Evolutionary conservation across 2,113 vertebrate genomes (phyloP), one percentile per base, ranked within the genome.

Genomic region (Oriolus oriolus): DNA sequence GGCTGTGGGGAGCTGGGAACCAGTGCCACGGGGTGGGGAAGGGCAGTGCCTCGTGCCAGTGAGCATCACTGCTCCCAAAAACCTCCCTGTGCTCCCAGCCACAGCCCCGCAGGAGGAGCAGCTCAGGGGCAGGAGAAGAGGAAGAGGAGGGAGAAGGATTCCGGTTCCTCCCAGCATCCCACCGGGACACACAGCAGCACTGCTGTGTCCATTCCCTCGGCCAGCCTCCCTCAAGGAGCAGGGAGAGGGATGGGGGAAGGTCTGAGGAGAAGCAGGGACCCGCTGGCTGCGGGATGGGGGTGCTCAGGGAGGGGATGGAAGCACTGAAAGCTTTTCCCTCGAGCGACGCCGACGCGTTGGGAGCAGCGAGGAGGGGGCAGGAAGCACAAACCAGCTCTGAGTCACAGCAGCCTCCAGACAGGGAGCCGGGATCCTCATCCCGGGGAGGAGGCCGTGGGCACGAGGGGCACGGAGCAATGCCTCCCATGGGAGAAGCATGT

Each of bases 401-500:
- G 65, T 39, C 82, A 61, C 65, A 5, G 52, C 82, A 78, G 65
- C 85, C 78, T 65, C 74, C 75, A 57, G 82, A 47, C 85, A 37
- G 5, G 0, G 8, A 80, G 57, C 15, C 77, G 17, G 68, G 39
- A 66, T 61, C 20, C 56, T 37, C 1, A 35, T 8, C 35, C 73
- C 10, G 7, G 3, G 41, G 45, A 16, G 9, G 54, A 77, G 53
- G 2, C 44, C 23, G 0, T 0, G 33, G 41, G 9, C 5, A 27
- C 1, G 1, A 41, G 26, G 39, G 10, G 69, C 22, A 1, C 6
- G 1, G 64, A 23, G 69, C 1, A 0, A 27, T 8, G 56, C 52
- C 44, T 45, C 39, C 60, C 18, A 2, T 0, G 23, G 21, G 9
- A 42, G 52, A 21, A 4, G 35, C 15, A 1, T 4, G 10, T 68